Conservation (phyloP, 2,797 vertebrate species). For the Takifugu rubripes region DNA sequence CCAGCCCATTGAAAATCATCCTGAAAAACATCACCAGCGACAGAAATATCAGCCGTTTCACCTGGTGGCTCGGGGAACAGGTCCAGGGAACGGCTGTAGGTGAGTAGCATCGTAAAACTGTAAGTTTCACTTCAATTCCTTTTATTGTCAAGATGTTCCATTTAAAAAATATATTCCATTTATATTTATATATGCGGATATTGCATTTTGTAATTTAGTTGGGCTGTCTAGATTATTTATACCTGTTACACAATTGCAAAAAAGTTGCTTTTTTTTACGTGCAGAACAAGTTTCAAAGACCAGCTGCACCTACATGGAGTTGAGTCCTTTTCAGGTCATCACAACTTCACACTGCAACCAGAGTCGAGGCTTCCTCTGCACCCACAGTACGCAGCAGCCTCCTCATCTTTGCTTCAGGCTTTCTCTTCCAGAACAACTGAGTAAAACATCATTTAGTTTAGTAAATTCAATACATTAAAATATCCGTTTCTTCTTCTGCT, state of each 20-base stretch:
- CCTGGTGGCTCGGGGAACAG: slow-evolving; percentile 68
- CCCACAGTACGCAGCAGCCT: slow-evolving; percentile 49
- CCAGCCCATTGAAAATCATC: slow-evolving; percentile 32
- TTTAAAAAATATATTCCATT: no score
- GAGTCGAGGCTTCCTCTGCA: slow-evolving; percentile 67
- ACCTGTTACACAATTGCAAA: not conserved
- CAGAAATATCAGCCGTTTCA: slow-evolving; percentile 18
- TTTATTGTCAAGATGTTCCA: not conserved
- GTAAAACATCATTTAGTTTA: no score
- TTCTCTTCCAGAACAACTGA: not conserved
- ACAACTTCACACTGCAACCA: slow-evolving; percentile 54
- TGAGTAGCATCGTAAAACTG: slow-evolving; percentile 47
- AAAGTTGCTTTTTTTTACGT: slow-evolving; percentile 4
- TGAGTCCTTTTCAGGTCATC: slow-evolving; percentile 56
- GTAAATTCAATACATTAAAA: no score
- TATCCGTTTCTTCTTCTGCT: not conserved
- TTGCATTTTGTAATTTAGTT: no score
- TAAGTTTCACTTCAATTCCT: not conserved
- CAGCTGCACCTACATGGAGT: slow-evolving; percentile 62
- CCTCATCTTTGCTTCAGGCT: not conserved
- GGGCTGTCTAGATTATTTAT: not conserved
- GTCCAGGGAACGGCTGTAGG: slow-evolving; percentile 24
- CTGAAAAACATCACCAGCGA: slow-evolving; percentile 38
- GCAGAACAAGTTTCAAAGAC: slow-evolving; percentile 17
- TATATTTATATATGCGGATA: no score